Percentiles rank a stretch among this genome's conserved stretches.
Evolutionary conservation across 2,113 vertebrate species (phyloP).

Genomic region (Okapia johnstoni): DNA sequence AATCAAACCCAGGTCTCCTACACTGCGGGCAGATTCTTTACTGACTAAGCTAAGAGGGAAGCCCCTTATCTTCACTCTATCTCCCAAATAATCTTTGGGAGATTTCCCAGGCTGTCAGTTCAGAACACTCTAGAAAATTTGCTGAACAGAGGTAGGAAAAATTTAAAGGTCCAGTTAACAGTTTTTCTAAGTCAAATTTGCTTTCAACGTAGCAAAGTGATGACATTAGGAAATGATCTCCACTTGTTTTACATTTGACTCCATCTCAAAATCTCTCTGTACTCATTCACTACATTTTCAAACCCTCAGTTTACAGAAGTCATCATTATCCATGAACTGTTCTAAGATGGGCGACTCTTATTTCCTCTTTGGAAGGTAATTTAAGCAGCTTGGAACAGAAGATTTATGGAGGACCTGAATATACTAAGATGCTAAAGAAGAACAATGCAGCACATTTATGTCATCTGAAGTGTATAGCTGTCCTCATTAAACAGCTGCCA

Average conservation of each 20-base stretch:
- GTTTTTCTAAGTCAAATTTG: not conserved
- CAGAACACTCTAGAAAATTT: not conserved
- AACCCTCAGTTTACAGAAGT: conserved; percentile 7
- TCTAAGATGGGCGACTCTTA: conserved; percentile 37
- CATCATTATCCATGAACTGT: conserved; percentile 16
- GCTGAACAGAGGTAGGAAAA: not conserved
- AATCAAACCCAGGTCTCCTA: not conserved
- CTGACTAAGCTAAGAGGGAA: not conserved
- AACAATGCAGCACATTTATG: conserved; percentile 31
- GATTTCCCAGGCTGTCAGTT: not conserved
- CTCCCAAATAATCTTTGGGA: not conserved
- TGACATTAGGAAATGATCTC: not conserved
- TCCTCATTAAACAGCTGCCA: conserved; percentile 44
- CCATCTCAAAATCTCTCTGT: not conserved
- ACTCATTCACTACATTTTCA: not conserved
- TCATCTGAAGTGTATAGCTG: conserved; percentile 33
- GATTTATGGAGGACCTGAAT: conserved; percentile 27
- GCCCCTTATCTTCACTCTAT: not conserved
- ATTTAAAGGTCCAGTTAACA: not conserved
- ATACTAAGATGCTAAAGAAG: conserved; percentile 22
- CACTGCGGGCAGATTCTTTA: not conserved
- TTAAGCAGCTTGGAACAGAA: conserved; percentile 43
- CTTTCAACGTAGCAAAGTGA: not conserved
- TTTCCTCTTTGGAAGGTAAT: conserved; percentile 51
- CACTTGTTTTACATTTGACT: not conserved